These are phyloP conservation scores for Glyptemys insculpta DNA, from an alignment of 2,797 vertebrate species.

Conservation along the genomic window DNA sequence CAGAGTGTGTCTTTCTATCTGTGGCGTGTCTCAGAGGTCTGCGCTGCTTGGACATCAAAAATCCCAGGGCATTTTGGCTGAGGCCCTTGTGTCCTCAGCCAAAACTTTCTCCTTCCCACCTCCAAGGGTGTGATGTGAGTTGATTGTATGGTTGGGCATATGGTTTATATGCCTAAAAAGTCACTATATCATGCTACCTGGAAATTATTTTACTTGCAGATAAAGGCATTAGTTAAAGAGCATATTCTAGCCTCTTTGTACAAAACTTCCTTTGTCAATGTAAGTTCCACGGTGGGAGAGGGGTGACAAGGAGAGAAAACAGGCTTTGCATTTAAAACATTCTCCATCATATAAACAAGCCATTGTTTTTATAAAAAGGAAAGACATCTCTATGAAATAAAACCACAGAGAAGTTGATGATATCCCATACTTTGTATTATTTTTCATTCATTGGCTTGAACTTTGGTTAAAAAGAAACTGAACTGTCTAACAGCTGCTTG, in stretches of 20 bases:
- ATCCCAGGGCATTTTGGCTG: not conserved
- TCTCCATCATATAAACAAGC: not conserved
- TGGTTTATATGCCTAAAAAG: not conserved
- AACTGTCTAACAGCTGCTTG: not conserved
- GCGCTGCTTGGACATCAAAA: not conserved
- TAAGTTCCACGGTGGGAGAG: not conserved
- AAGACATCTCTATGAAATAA: not conserved
- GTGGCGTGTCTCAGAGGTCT: not conserved
- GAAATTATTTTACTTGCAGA: not conserved
- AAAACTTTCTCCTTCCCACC: not conserved
- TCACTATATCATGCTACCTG: not conserved
- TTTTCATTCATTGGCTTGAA: slow-evolving; percentile 1
- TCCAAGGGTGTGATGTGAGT: not conserved
- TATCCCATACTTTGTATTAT: not conserved
- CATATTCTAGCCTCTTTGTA: not conserved
- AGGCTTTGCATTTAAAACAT: not conserved
- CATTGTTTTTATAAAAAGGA: not conserved
- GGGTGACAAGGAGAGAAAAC: not conserved
- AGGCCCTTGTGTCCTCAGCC: no score
- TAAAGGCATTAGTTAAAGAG: not conserved
- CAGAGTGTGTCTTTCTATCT: not conserved
- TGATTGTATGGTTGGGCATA: not conserved
- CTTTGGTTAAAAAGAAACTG: no score
- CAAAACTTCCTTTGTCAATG: not conserved
- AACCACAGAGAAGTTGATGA: not conserved